Percentiles rank a stretch among this genome's conserved stretches.
phyloP scores from a whole-genome alignment of 2,113 vertebrate species.

The Alethe castanea region DNA sequence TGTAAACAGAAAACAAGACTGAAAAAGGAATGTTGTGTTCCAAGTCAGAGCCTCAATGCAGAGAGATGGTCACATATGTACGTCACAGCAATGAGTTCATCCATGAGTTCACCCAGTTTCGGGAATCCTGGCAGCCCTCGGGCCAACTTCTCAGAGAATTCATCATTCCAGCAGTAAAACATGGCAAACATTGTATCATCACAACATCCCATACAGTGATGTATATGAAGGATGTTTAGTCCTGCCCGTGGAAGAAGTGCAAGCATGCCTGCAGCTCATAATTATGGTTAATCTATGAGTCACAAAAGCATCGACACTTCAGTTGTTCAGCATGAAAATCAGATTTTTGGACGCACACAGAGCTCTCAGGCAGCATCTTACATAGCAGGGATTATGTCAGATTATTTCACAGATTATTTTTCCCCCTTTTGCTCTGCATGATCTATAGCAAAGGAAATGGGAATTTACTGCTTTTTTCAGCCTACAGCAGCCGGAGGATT shows the following conservation, averaged over 20 bases:
- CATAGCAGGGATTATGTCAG: background rate
- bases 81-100: background rate
- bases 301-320: background rate
- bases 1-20: background rate
- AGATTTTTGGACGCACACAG: accelerated
- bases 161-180: background rate
- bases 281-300: background rate
- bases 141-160: background rate
- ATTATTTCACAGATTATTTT: background rate
- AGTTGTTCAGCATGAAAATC: background rate
- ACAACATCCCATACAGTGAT: background rate
- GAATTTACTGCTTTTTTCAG: background rate
- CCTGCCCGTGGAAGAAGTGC: background rate
- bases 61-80: accelerated
- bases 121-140: background rate
- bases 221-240: background rate
- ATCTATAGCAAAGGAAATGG: background rate
- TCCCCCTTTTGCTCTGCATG: background rate
- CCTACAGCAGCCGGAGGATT: background rate
- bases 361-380: background rate
- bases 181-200: background rate
- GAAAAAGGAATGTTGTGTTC: background rate
- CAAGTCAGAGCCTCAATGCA: background rate
- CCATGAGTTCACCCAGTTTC: background rate
- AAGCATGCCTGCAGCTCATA: background rate